Conservation (phyloP, 1,140 invertebrate genomes). For the Heliconius hewitsoni region DNA sequence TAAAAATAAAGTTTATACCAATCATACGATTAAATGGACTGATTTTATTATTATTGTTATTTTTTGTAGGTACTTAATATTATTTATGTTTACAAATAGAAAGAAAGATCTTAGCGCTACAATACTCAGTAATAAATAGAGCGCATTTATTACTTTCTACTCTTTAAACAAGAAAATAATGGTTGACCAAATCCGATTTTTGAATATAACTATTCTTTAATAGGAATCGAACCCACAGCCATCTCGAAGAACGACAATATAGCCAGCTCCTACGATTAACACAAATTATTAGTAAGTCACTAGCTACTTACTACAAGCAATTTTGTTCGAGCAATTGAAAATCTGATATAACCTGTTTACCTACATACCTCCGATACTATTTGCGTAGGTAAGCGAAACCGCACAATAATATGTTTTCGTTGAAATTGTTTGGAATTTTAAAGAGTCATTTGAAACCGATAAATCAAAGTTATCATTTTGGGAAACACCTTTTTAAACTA, state of each 20-base stretch:
- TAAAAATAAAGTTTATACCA: neutral
- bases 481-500: neutral
- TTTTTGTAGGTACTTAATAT: too few relatives aligned
- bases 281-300: constrained; percentile 14
- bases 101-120: too few relatives aligned
- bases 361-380: constrained; percentile 32
- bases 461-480: neutral
- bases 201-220: neutral
- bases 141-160: too few relatives aligned
- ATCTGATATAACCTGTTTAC: constrained; percentile 30
- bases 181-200: neutral
- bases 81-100: too few relatives aligned
- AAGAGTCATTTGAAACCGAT: neutral
- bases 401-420: constrained; percentile 3
- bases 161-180: too few relatives aligned
- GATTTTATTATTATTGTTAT: too few relatives aligned
- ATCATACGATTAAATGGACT: neutral
- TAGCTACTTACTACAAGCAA: constrained; percentile 2
- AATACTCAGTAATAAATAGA: too few relatives aligned
- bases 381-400: constrained; percentile 19
- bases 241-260: neutral
- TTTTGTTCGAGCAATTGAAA: constrained; percentile 23
- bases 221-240: neutral
- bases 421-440: constrained; percentile 9
- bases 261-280: neutral